Conservation (phyloP, 2,113 vertebrate species). For the Oreochromis spilurus region DNA sequence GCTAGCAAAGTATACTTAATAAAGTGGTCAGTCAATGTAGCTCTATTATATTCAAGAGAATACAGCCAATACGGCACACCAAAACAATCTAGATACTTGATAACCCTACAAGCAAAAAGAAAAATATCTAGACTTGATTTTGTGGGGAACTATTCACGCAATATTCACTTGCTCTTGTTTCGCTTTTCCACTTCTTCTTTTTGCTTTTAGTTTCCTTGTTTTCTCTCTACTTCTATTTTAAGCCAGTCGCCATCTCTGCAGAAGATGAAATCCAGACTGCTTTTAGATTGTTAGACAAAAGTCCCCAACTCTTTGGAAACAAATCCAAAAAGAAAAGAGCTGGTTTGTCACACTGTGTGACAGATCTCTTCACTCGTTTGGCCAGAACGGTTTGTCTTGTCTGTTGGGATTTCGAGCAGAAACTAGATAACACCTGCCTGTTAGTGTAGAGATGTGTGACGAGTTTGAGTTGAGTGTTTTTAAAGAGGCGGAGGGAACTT, state of each 20-base stretch:
- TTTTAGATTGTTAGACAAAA: slow-evolving; percentile 4
- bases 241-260: background rate
- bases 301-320: background rate
- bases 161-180: background rate
- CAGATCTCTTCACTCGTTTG: slow-evolving; percentile 4
- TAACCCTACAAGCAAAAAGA: background rate
- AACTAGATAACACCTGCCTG: background rate
- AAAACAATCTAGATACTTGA: accelerated
- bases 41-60: background rate
- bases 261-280: slow-evolving; percentile 46
- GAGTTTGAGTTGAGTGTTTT: background rate
- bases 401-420: background rate
- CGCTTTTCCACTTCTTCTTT: background rate
- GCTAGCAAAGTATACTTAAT: background rate
- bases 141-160: accelerated
- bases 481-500: background rate
- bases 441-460: background rate
- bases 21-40: background rate
- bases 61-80: background rate
- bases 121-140: background rate
- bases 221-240: background rate
- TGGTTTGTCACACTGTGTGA: background rate
- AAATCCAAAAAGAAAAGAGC: background rate
- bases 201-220: background rate
- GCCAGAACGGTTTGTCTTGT: slow-evolving; percentile 27